Conservation (phyloP, 2,797 vertebrate genomes). For the Manis pentadactyla region DNA sequence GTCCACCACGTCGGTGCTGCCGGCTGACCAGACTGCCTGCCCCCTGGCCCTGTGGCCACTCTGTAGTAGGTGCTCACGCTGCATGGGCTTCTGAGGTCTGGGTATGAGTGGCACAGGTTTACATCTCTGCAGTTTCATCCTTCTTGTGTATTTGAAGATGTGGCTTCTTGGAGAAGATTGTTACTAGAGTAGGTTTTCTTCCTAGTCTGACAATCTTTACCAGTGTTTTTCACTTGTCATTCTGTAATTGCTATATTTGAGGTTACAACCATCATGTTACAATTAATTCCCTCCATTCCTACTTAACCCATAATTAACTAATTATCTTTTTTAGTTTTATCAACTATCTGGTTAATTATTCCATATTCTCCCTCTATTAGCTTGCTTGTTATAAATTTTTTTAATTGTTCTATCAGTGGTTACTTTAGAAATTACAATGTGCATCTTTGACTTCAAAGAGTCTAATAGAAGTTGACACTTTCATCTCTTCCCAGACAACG, state of each 20-base stretch:
- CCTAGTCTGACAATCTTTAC: neutral
- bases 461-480: neutral
- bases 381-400: neutral
- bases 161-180: neutral
- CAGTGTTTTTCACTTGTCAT: neutral
- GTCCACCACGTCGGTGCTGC: too few relatives aligned
- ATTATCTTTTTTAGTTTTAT: neutral
- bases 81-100: too few relatives aligned
- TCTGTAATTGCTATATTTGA: neutral
- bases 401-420: neutral
- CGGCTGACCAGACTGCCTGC: too few relatives aligned
- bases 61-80: too few relatives aligned
- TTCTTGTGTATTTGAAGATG: neutral
- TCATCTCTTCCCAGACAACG: neutral
- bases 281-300: too few relatives aligned
- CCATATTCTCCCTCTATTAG: too few relatives aligned
- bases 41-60: too few relatives aligned
- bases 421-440: neutral
- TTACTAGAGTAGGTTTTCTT: neutral
- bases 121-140: neutral
- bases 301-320: too few relatives aligned
- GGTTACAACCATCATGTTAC: accelerated
- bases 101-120: accelerated
- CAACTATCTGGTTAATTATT: neutral
- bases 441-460: neutral